Conservation (phyloP, 2,113 vertebrate species). For the Lasiurus cinereus region DNA sequence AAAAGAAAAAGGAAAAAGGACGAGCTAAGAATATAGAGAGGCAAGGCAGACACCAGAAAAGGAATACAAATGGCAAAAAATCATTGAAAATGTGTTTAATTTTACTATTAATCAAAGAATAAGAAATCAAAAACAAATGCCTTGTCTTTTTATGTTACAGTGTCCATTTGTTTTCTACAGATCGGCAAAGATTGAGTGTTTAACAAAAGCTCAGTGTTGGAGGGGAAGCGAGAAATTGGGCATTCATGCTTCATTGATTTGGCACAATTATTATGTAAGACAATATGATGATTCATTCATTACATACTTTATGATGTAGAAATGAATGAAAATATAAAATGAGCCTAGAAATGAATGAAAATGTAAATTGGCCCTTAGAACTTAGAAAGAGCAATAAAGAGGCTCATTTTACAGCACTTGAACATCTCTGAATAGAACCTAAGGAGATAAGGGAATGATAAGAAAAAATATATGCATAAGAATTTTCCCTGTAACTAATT, state of each 20-base stretch:
- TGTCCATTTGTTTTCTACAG: not conserved
- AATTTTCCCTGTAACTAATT: not conserved
- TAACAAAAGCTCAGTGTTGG: not conserved
- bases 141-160: not conserved
- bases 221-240: not conserved
- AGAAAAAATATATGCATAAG: not conserved
- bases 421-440: conserved; percentile 1
- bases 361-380: too few relatives aligned
- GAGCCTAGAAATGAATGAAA: too few relatives aligned
- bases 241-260: not conserved
- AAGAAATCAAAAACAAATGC: not conserved
- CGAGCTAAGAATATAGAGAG: not conserved
- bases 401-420: not conserved
- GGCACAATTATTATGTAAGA: not conserved
- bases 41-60: not conserved
- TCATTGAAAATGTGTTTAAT: not conserved
- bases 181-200: not conserved
- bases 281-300: not conserved
- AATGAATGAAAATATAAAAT: not conserved
- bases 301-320: not conserved
- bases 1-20: not conserved
- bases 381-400: too few relatives aligned
- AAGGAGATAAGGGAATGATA: not conserved
- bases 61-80: not conserved
- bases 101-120: not conserved